phyloP scores from a whole-genome alignment of 2,113 vertebrate species.

The Mastomys coucha region DNA sequence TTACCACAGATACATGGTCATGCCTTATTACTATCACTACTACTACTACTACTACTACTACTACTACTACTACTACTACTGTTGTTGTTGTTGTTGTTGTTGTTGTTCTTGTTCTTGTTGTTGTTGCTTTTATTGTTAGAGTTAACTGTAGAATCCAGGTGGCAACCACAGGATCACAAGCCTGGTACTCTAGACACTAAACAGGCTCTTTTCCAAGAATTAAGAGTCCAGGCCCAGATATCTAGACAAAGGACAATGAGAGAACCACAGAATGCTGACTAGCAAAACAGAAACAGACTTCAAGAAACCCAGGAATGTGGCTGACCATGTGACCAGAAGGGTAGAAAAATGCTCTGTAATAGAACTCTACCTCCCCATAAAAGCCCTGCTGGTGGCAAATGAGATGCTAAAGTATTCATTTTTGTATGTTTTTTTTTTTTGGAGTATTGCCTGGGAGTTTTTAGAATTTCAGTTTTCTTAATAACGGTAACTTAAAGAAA shows the following conservation, averaged over 20 bases:
- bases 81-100: too few relatives aligned
- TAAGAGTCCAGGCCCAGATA: not conserved
- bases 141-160: not conserved
- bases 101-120: too few relatives aligned
- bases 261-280: not conserved
- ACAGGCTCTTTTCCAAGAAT: not conserved
- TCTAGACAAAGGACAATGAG: not conserved
- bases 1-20: not conserved
- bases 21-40: not conserved
- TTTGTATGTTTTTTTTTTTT: not conserved
- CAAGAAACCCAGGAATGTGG: not conserved
- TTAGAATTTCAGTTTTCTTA: not conserved
- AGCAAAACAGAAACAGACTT: not conserved
- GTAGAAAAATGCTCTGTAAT: not conserved
- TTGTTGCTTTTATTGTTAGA: too few relatives aligned
- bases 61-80: not conserved
- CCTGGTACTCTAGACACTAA: not conserved
- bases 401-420: not conserved
- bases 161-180: not conserved
- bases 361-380: not conserved
- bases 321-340: not conserved
- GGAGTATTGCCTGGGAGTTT: not conserved
- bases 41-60: too few relatives aligned
- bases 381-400: not conserved
- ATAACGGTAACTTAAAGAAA: not conserved